Evolutionary conservation across 1,140 invertebrate species (phyloP).

Genomic region (Aradophagus sp.): DNA sequence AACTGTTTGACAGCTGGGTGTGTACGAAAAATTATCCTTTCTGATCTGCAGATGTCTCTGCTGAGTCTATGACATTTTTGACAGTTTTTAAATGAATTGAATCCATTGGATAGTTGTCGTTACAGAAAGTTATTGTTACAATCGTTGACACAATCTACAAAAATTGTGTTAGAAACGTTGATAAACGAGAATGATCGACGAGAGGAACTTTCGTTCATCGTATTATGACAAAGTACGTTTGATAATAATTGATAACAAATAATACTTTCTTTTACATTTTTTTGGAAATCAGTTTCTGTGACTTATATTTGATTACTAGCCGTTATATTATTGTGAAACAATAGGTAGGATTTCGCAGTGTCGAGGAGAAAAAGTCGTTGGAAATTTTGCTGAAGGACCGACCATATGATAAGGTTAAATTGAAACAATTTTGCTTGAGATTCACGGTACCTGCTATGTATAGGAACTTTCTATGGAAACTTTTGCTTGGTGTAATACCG

Average conservation of each 20-base stretch:
- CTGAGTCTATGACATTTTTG: too few species aligned
- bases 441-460: constrained; percentile 89
- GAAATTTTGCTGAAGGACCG: constrained; percentile 92
- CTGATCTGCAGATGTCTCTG: too few species aligned
- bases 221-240: constrained; percentile 86
- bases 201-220: constrained; percentile 91
- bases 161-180: too few species aligned
- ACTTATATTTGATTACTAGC: constrained; percentile 3
- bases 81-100: too few species aligned
- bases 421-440: constrained; percentile 88
- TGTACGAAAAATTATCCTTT: too few species aligned
- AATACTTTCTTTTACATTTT: too few species aligned
- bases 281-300: constrained; percentile 2
- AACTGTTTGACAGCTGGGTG: too few species aligned
- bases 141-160: too few species aligned
- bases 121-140: too few species aligned
- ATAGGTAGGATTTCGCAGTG: constrained; percentile 88
- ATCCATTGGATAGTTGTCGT: too few species aligned
- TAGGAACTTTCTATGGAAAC: constrained; percentile 89
- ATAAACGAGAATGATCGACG: constrained; percentile 78
- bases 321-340: constrained; percentile 15
- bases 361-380: constrained; percentile 94
- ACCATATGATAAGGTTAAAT: constrained; percentile 85
- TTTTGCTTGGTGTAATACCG: constrained; percentile 84
- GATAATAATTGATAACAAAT: too few species aligned